These are phyloP conservation scores for Myiagra hebetior DNA, from an alignment of 2,113 vertebrate genomes.

Conservation along the genomic window DNA sequence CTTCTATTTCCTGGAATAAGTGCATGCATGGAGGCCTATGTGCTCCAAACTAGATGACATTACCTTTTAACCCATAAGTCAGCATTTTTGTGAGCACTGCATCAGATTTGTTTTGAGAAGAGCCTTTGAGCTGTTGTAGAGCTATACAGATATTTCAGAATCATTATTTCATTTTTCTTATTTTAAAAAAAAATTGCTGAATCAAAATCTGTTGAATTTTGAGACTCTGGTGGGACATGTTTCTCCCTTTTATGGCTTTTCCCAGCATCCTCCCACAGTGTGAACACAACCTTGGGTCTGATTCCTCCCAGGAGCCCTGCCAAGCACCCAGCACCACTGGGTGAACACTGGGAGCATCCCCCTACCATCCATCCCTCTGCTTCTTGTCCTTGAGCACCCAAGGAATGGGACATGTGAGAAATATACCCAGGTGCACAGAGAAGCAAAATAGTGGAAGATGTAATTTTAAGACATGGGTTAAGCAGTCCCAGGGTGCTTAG, in stretches of 20 bases:
- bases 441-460: not conserved
- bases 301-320: not conserved
- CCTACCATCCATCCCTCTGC: not conserved
- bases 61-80: not conserved
- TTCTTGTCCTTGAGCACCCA: not conserved
- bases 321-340: not conserved
- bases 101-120: not conserved
- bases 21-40: not conserved
- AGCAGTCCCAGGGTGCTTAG: not conserved
- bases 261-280: not conserved
- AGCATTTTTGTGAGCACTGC: not conserved
- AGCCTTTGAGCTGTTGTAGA: not conserved
- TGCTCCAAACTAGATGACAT: not conserved
- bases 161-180: not conserved
- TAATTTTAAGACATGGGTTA: not conserved
- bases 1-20: not conserved
- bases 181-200: not conserved
- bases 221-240: not conserved
- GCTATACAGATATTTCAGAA: not conserved
- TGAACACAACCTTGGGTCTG: not conserved
- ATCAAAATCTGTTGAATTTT: not conserved
- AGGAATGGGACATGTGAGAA: not conserved
- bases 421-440: not conserved
- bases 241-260: not conserved
- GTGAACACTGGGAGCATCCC: not conserved